phyloP scores from a whole-genome alignment of 2,113 vertebrate genomes.

The Sylvilagus bachmani region DNA sequence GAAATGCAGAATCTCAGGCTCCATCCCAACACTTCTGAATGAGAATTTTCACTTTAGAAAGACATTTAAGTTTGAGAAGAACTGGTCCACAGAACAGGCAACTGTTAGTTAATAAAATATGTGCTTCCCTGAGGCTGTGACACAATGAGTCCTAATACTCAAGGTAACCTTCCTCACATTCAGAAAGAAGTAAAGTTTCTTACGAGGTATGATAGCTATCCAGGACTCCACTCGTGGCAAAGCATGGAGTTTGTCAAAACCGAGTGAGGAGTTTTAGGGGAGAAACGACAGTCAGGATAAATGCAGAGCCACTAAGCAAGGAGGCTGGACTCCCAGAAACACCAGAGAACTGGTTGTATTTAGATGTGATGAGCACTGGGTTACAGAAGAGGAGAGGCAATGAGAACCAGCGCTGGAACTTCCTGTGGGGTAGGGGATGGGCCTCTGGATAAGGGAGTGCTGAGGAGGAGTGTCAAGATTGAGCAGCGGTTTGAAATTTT shows the following conservation, averaged over 20 bases:
- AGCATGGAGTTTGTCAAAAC: not conserved
- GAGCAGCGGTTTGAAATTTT: not conserved
- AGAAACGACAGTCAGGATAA: not conserved
- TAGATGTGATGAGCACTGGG: not conserved
- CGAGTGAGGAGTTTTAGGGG: not conserved
- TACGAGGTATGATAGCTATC: not conserved
- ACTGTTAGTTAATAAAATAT: not conserved
- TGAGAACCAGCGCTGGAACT: not conserved
- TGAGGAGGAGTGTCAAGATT: not conserved
- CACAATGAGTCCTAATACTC: not conserved
- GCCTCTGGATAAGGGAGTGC: not conserved
- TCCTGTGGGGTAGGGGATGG: not conserved
- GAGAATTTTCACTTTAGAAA: not conserved
- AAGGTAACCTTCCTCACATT: not conserved
- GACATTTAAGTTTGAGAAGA: constrained; percentile 1
- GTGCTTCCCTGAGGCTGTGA: not conserved
- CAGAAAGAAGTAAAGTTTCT: not conserved
- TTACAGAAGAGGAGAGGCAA: not conserved
- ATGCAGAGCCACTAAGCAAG: not conserved
- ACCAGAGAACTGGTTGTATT: not conserved
- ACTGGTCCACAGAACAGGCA: not conserved
- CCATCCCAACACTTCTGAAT: not conserved
- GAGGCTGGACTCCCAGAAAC: too few relatives aligned
- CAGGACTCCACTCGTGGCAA: not conserved
- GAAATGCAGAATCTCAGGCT: not conserved